Conservation (phyloP, 2,113 vertebrate genomes). For the Macquaria australasica region DNA sequence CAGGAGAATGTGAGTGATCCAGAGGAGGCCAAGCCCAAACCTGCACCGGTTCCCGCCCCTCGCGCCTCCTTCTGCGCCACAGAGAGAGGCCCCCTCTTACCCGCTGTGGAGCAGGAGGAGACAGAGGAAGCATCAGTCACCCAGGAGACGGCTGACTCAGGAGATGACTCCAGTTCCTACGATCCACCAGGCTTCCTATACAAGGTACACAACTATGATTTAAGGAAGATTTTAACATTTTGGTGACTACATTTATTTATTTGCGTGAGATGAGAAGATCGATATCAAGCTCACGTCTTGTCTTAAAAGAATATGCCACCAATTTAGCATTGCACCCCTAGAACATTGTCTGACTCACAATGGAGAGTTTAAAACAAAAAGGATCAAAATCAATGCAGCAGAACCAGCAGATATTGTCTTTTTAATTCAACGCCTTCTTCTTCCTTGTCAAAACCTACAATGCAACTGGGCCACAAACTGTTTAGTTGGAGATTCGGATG, state of each 20-base stretch:
- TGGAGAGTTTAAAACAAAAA: background rate
- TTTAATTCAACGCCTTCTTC: background rate
- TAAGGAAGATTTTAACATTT: background rate
- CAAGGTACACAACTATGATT: slow-evolving; percentile 64
- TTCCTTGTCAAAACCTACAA: background rate
- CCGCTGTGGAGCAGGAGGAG: slow-evolving; percentile 12
- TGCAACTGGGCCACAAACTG: background rate
- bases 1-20: slow-evolving; percentile 22
- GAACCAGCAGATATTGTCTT: background rate
- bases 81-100: background rate
- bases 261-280: slow-evolving; percentile 11
- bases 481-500: background rate
- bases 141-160: background rate
- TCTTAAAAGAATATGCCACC: too few relatives aligned
- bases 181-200: slow-evolving; percentile 74
- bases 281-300: background rate
- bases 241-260: background rate
- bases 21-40: slow-evolving; percentile 39
- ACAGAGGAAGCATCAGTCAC: slow-evolving; percentile 1
- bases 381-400: background rate
- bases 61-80: slow-evolving; percentile 65
- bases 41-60: slow-evolving; percentile 69
- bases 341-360: too few relatives aligned
- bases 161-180: slow-evolving; percentile 33
- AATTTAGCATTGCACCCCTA: background rate